Evolutionary conservation across 2,888 invertebrate genomes (phyloP).

Genomic region (Pseudococcus jackbeardsleyi): DNA sequence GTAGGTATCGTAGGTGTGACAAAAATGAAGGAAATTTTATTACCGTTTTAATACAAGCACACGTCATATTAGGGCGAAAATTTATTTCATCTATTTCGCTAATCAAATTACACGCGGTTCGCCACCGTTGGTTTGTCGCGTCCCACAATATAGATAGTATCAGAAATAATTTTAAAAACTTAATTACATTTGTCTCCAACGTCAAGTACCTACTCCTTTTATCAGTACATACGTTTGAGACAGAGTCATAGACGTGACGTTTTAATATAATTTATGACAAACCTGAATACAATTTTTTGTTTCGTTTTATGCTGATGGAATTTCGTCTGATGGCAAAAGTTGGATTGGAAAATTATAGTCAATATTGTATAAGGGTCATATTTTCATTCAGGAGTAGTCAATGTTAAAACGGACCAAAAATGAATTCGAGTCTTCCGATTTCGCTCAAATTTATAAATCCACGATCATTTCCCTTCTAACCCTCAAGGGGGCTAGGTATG

Average conservation of each 20-base stretch:
- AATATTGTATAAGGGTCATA: too few species aligned
- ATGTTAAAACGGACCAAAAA: too few species aligned
- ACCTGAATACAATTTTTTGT: not conserved
- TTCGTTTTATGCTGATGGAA: too few species aligned
- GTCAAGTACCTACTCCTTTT: not conserved
- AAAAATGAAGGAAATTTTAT: slow-evolving; percentile 50
- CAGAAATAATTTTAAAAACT: slow-evolving; percentile 35
- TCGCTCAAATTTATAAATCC: too few species aligned
- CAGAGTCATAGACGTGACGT: not conserved
- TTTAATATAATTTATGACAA: not conserved
- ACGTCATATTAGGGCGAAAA: slow-evolving; percentile 27
- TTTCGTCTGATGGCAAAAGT: too few species aligned
- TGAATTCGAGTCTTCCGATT: too few species aligned
- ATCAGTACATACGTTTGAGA: not conserved
- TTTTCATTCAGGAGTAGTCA: too few species aligned
- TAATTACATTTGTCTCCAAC: slow-evolving; percentile 44
- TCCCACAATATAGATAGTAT: not conserved
- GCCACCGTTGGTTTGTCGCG: not conserved
- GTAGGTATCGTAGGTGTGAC: slow-evolving; percentile 23
- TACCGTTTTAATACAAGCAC: slow-evolving; percentile 36
- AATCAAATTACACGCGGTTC: slow-evolving; percentile 31
- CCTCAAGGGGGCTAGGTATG: too few species aligned
- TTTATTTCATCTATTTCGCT: slow-evolving; percentile 25
- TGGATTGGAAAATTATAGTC: too few species aligned
- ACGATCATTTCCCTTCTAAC: too few species aligned